These are phyloP conservation scores for Scomber japonicus DNA, from an alignment of 2,113 vertebrate species.

Conservation along the genomic window DNA sequence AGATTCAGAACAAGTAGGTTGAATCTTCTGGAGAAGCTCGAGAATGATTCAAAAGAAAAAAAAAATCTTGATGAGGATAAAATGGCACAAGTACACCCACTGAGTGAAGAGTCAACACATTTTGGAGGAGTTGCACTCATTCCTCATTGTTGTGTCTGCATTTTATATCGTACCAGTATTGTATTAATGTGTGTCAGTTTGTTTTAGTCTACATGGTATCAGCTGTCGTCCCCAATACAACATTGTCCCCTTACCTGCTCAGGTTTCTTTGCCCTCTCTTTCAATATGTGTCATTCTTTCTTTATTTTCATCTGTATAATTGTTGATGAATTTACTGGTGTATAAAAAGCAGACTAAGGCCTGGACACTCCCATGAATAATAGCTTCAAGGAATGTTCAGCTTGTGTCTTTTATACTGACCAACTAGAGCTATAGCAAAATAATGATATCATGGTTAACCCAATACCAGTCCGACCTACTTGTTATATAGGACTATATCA, in stretches of 20 bases:
- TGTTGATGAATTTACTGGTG: conserved; percentile 3
- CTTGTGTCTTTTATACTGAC: conserved; percentile 61
- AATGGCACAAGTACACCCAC: conserved; percentile 64
- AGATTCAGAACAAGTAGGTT: too few relatives aligned
- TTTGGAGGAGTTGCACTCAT: conserved; percentile 36
- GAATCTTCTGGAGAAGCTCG: neutral
- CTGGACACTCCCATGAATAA: conserved; percentile 69
- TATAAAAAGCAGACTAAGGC: conserved; percentile 55
- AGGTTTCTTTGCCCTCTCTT: neutral
- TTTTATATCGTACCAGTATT: conserved; percentile 40
- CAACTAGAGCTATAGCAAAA: neutral
- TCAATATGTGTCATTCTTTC: neutral
- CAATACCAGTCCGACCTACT: conserved; percentile 85
- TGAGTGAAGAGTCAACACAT: conserved; percentile 35
- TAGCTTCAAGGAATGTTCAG: conserved; percentile 60
- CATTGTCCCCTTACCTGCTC: neutral
- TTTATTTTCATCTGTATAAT: neutral
- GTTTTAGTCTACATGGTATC: neutral
- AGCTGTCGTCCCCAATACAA: neutral
- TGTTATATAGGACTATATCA: conserved; percentile 95
- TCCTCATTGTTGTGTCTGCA: conserved; percentile 56
- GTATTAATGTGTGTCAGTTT: neutral
- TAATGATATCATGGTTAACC: conserved; percentile 38
- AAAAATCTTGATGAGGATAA: conserved; percentile 30
- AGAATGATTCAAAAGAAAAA: neutral